Base-by-base conservation (phyloP, 2,888 invertebrate species). In the Himalopsyche anomala region DNA sequence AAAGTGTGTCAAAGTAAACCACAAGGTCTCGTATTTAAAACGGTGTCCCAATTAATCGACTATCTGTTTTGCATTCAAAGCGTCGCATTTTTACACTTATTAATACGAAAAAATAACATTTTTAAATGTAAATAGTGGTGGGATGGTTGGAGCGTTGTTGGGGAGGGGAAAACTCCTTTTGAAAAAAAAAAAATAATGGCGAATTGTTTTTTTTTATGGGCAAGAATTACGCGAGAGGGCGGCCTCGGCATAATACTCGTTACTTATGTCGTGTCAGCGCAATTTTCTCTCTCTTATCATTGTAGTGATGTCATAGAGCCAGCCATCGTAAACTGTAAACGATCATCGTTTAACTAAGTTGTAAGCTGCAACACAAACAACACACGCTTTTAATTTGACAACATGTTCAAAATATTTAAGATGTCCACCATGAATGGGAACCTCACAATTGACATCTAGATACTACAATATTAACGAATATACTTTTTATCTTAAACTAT, bases 291-390 rank as follows among this genome's bases (percentile, higher is more conserved):
- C 74, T 74, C 74, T 74, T 74, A 28, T 74, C 36, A 74, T 36
- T 74, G 12, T 36, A 36, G 74, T 74, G 74, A 74, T 74, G 74
- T 74, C 74, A 69, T 36, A 74, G 12, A 15, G 74, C 74, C 42
- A 74, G 74, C 36, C 36, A 74, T 74, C 36, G 74, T 15, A 74
- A 74, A 74, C 74, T 36, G 74, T 3, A 69, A 19, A 28, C 36
- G n/a, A 74, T 74, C 74, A 74, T 51, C 51, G 3, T 3, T 51
- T 51, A 45, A 28, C 42, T 6, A 8, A 84, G 79, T 81, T 84
- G 87, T 88, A 86, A 85, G 86, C 84, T 84, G 12, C 8, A 51
- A 51, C 4, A 51, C 15, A 51, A 45, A 9, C 9, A 45, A 45
- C 8, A 0, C 9, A 45, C 5, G 40, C 5, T 40, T 40, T 40